phyloP scores from a whole-genome alignment of 1,140 invertebrate genomes.

The Drosophila melanica region DNA sequence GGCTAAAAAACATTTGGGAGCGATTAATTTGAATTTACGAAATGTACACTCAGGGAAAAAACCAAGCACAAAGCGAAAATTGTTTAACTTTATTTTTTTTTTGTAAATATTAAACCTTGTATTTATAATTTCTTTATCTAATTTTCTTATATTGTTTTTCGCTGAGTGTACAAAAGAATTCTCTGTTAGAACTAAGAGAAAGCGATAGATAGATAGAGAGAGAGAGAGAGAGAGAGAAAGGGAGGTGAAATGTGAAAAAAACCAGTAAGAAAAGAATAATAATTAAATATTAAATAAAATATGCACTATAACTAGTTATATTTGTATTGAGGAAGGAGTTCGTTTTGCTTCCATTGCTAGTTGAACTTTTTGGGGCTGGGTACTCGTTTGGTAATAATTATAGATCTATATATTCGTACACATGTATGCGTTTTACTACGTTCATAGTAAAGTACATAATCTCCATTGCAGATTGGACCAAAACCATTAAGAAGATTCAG shows the following conservation, averaged over 20 bases:
- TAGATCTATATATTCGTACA: slow-evolving; percentile 27
- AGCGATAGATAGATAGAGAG: slow-evolving; percentile 1
- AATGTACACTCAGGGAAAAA: not conserved
- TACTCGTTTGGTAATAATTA: slow-evolving; percentile 4
- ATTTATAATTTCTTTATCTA: too few species aligned
- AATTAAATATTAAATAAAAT: not conserved
- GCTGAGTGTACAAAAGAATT: too few species aligned
- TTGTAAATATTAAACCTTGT: not conserved
- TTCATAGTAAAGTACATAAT: slow-evolving; percentile 84
- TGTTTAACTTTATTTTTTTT: slow-evolving; percentile 8
- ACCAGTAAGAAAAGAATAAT: slow-evolving; percentile 1
- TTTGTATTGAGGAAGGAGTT: slow-evolving; percentile 15
- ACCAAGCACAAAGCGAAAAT: slow-evolving; percentile 10
- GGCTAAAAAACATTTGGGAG: not conserved
- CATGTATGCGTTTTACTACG: slow-evolving; percentile 75
- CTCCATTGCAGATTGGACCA: slow-evolving; percentile 84
- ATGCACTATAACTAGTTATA: slow-evolving; percentile 33
- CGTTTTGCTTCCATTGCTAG: not conserved
- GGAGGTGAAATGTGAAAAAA: not conserved
- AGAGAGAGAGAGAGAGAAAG: slow-evolving; percentile 10
- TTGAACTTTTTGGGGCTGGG: slow-evolving; percentile 6
- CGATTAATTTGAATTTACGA: not conserved
- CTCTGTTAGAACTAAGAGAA: not conserved
- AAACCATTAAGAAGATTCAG: slow-evolving; percentile 84
- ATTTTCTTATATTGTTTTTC: too few species aligned